Evolutionary conservation across 2,888 invertebrate genomes (phyloP).

Genomic region (Hofmannophila pseudospretella): DNA sequence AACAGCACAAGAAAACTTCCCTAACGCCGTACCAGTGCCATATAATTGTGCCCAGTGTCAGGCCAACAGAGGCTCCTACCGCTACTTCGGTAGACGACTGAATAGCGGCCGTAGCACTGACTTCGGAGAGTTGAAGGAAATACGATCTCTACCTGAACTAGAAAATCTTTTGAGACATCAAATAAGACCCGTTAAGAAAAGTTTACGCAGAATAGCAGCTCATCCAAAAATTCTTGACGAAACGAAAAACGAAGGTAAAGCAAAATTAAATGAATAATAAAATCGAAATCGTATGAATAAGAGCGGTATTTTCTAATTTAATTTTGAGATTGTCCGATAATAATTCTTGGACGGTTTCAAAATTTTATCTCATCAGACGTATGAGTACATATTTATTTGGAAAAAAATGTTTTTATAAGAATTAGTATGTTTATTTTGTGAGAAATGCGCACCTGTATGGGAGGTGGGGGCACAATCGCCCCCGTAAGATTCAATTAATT

Average conservation of each 20-base stretch:
- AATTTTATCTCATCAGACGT: conserved; percentile 40
- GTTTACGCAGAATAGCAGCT: conserved; percentile 49
- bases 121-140: conserved; percentile 58
- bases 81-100: conserved; percentile 52
- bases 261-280: conserved; percentile 18
- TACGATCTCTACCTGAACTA: conserved; percentile 52
- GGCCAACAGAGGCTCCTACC: conserved; percentile 46
- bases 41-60: conserved; percentile 80
- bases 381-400: conserved; percentile 26
- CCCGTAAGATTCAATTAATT: no score
- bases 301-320: conserved; percentile 7
- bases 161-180: conserved; percentile 57
- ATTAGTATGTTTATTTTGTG: conserved; percentile 16
- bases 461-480: no score
- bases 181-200: conserved; percentile 56
- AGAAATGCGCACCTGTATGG: conserved; percentile 32
- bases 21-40: conserved; percentile 78
- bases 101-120: conserved; percentile 53
- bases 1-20: conserved; percentile 77
- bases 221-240: conserved; percentile 47
- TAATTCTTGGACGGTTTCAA: conserved; percentile 68
- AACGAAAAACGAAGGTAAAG: conserved; percentile 28
- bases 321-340: conserved; percentile 71
- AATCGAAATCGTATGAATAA: conserved; percentile 12
- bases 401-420: conserved; percentile 12